Evolutionary conservation across 2,113 vertebrate genomes (phyloP).

Genomic region (Equus quagga): DNA sequence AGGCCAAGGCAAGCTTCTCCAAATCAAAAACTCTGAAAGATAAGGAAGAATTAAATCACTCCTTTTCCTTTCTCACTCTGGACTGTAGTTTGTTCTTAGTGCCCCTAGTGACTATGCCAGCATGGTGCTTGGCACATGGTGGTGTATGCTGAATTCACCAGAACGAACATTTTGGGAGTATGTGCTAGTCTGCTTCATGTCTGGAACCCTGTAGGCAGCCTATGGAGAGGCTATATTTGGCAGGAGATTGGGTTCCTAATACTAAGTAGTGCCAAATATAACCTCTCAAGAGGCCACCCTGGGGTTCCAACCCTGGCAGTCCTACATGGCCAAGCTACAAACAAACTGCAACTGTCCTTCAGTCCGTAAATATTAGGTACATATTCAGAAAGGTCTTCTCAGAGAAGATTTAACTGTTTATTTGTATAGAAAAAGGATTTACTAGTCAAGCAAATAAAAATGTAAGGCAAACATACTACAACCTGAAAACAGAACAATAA

Average conservation of each 20-base stretch:
- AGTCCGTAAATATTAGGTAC: not conserved
- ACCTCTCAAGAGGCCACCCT: not conserved
- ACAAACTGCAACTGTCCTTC: not conserved
- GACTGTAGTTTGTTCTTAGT: not conserved
- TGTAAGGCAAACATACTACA: not conserved
- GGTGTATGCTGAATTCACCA: not conserved
- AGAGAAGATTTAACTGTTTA: slow-evolving; percentile 11
- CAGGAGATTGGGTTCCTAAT: not conserved
- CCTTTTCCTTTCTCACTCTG: not conserved
- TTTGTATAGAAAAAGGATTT: not conserved
- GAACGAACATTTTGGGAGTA: not conserved
- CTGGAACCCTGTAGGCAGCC: not conserved
- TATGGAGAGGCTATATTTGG: not conserved
- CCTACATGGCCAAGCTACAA: not conserved
- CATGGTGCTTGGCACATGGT: not conserved
- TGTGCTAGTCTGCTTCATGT: not conserved
- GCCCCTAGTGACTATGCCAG: not conserved
- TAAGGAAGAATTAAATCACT: slow-evolving; percentile 17
- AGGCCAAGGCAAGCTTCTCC: not conserved
- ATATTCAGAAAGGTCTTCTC: not conserved
- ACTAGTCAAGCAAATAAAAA: slow-evolving; percentile 7
- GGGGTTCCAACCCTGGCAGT: not conserved
- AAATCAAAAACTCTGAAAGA: slow-evolving; percentile 8
- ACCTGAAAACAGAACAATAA: slow-evolving; percentile 6
- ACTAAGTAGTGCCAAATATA: slow-evolving; percentile 19